Base-by-base conservation (phyloP, 2,797 vertebrate species). In the Helostoma temminkii region DNA sequence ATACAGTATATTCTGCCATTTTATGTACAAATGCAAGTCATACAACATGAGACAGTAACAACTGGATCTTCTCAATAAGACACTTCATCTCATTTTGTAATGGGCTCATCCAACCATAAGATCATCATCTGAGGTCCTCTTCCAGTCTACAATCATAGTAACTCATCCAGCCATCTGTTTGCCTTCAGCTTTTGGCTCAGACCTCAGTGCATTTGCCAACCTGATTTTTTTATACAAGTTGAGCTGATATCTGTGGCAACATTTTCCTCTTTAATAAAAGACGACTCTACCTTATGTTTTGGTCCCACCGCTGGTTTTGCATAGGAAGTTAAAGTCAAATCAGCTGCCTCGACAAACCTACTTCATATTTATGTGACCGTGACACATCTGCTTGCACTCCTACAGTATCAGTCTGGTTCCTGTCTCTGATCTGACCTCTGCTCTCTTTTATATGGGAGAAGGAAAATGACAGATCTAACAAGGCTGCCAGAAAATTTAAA, bases 151-250 rank as follows among this genome's bases (percentile, higher is more conserved):
- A 73, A 57, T 80, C 67, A 80, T 65, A 61, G 78, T 66, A 65
- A 81, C 83, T 71, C 55, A 9, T 74, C 56, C 74, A 55, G 82
- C 87, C 89, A 90, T 88, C 87, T 91, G 89, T 78, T 81, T 59
- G 56, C 78, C 82, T 88, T 68, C 61, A 75, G 41, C 55, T 86
- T 78, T 83, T 92, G 89, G 88, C 87, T 80, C 74, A 71, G 66
- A 76, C 62, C 78, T 80, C 62, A 36, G 30, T 73, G 54, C 19
- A 21, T 80, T 78, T 88, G 88, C 87, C 85, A 89, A 84, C 68
- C 65, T 77, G 47, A 60, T 73, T 83, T 71, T 80, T 66, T 54
- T 18, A 32, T 54, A 74, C 55, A 74, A 80, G 69, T 75, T 73
- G 74, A 72, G 69, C 55, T 58, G 68, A 80, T 84, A 83, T 84